Evolutionary conservation across 2,113 vertebrate genomes (phyloP), one percentile per base, ranked within the genome.

Genomic region (Equus przewalskii): DNA sequence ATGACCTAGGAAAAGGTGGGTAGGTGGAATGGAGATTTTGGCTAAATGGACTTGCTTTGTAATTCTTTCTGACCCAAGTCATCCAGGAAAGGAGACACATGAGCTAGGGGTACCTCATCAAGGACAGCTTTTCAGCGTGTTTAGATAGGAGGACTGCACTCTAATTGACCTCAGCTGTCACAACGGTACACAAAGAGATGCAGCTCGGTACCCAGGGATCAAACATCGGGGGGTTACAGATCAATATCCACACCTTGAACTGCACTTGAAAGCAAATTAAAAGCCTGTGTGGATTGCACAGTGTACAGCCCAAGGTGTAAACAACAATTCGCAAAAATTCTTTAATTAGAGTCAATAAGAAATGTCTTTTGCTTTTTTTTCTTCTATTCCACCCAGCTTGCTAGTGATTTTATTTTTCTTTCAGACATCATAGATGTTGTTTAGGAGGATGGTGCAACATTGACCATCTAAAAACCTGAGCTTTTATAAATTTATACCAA

Each of bases 161-260:
- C 89, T 85, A 67, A 86, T 56, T 97, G 97, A 97, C 98, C 97
- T 98, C 96, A 83, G 92, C 97, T 96, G 96, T 97, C 97, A 96
- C 95, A 91, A 67, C 33, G 26, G 87, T 87, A 96, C 78, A 97
- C 96, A 97, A 94, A 98, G 91, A 96, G 94, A 96, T 96, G 94
- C 83, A 64, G 82, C 94, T 95, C 0, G 7, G 93, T 91, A 92
- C 87, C 89, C 76, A 98, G 98, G 92, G 95, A 95, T 72, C 95
- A 98, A 89, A 76, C 94, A 72, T 92, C 19, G 0, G 85, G 97
- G 94, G 44, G 44, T 96, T 94, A 70, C 28, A 96, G 96, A 97
- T 98, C 97, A 95, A 98, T 98, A 96, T 24, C 88, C 95, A 96
- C 94, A 98, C 97, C 97, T 97, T 97, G 97, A 98, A 93, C 88